Percentiles rank a stretch among this genome's conserved stretches.
Conservation (phyloP, 2,113 vertebrate species). For the Halcyon malimbica region DNA sequence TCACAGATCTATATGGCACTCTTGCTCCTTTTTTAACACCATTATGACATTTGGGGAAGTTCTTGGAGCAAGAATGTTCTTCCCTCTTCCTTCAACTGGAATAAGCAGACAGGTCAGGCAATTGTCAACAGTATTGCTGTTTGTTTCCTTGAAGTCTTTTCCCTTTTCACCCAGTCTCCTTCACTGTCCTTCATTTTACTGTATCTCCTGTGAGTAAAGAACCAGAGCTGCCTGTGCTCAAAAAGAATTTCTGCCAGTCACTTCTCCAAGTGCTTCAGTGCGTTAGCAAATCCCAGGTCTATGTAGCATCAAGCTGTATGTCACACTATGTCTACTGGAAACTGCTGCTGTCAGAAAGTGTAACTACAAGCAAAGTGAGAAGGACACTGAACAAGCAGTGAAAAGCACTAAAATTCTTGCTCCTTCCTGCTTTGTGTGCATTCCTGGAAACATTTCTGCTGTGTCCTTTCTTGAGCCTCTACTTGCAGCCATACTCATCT, state of each 20-base stretch:
- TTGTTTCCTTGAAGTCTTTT: neutral
- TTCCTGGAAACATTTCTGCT: neutral
- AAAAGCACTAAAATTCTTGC: neutral
- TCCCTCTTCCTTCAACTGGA: neutral
- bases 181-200: neutral
- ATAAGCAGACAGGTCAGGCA: neutral
- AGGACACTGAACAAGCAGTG: neutral
- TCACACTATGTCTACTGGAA: neutral
- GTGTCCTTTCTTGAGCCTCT: neutral
- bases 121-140: neutral
- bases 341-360: neutral
- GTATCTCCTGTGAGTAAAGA: neutral
- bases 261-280: neutral
- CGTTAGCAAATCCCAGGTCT: conserved; percentile 13
- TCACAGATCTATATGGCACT: neutral
- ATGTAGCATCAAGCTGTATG: neutral
- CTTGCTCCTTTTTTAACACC: neutral
- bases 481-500: neutral
- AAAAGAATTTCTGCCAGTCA: neutral
- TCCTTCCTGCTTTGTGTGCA: neutral
- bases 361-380: neutral
- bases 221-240: neutral
- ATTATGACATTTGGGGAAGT: neutral
- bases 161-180: neutral
- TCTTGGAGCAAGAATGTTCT: neutral